A percentile compares a stretch with the other conserved stretches of the same genome.
These are phyloP conservation scores for Chiroxiphia lanceolata DNA, from an alignment of 2,797 vertebrate species.

Conservation along the genomic window DNA sequence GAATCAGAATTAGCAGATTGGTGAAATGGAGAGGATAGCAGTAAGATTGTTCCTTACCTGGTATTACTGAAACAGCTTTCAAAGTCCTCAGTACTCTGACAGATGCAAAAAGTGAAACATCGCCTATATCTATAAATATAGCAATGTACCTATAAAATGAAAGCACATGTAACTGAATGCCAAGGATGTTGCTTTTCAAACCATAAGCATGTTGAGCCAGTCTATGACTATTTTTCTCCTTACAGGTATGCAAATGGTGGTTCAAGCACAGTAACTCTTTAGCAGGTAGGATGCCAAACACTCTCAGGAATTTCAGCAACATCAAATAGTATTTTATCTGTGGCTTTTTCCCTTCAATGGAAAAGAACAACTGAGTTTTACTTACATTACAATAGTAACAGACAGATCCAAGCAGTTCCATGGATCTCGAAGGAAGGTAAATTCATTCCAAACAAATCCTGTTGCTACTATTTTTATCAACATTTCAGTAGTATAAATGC, in stretches of 20 bases:
- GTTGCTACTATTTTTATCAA: conserved; percentile 90
- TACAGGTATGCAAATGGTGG: background rate
- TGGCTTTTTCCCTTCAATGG: background rate
- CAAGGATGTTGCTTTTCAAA: background rate
- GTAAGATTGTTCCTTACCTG: conserved; percentile 72
- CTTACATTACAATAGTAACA: conserved; percentile 90
- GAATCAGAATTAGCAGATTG: background rate
- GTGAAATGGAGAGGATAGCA: background rate
- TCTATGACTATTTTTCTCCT: background rate
- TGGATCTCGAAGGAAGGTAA: conserved; percentile 93
- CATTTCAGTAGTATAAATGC: conserved; percentile 91
- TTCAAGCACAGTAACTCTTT: background rate
- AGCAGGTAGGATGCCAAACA: background rate
- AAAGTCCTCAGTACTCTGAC: conserved; percentile 76
- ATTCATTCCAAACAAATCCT: conserved; percentile 89
- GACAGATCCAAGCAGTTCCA: conserved; percentile 95
- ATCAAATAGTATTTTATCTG: background rate
- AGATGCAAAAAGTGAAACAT: conserved; percentile 66
- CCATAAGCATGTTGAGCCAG: background rate
- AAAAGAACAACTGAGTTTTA: conserved; percentile 2
- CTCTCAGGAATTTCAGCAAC: background rate
- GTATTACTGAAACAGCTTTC: conserved; percentile 79
- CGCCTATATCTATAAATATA: background rate
- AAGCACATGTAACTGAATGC: background rate
- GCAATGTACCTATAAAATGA: conserved; percentile 55